Base-by-base conservation (phyloP, 2,113 vertebrate genomes). In the Ornithorhynchus anatinus region DNA sequence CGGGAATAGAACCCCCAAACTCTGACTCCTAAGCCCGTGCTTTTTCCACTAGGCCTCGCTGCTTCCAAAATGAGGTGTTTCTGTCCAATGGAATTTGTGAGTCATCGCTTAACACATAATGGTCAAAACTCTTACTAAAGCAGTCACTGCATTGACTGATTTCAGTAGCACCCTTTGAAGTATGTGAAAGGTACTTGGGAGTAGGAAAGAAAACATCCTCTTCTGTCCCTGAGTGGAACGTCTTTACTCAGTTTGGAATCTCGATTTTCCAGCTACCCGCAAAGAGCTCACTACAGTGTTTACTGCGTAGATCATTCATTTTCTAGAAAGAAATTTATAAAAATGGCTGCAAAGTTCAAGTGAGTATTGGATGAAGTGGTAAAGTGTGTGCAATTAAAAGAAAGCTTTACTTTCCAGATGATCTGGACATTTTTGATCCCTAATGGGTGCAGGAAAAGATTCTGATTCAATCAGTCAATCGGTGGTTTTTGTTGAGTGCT, bases 21-120 rank as follows among this genome's bases (percentile, higher is more conserved):
- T n/a, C n/a, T n/a, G n/a, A n/a, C n/a, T n/a, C n/a, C n/a, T n/a
- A n/a, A n/a, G n/a, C n/a, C n/a, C n/a, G n/a, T n/a, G n/a, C n/a
- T n/a, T n/a, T n/a, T n/a, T n/a, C n/a, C n/a, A n/a, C n/a, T n/a
- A n/a, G 42, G 33, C 22, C 11, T 32, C 9, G 0, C 16, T 4
- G 38, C 42, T 12, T 33, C 32, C 1, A 3, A 7, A 25, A 47
- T 27, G 14, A 27, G 7, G 23, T 7, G 35, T 8, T 35, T 20
- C 29, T 4, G 4, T 17, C 6, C 43, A 17, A 7, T 15, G 72
- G 31, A 44, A 47, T 36, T 40, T 75, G 29, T 84, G 83, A 81
- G 63, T 62, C 45, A 0, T 17, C 29, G 48, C 69, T 79, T 77
- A 87, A 56, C 75, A 70, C 83, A 75, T 12, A 88, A 84, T 84